Percentiles rank a stretch among this genome's conserved stretches.
phyloP scores from a whole-genome alignment of 1,140 invertebrate genomes.

The Drosophila bocki region DNA sequence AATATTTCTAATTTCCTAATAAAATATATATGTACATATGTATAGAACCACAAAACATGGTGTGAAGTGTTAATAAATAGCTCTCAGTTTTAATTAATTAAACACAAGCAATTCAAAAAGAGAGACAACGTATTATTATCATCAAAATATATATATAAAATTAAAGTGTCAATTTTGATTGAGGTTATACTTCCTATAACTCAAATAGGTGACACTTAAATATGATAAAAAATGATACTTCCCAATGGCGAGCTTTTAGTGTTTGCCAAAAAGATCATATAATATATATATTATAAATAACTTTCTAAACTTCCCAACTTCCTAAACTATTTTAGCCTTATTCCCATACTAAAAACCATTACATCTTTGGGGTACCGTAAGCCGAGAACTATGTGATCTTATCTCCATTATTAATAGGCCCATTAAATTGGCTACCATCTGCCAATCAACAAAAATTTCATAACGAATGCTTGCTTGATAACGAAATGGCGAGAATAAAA shows the following conservation, averaged over 20 bases:
- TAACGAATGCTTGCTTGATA: conserved; percentile 17
- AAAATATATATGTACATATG: not conserved
- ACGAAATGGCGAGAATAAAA: conserved; percentile 18
- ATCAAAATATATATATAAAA: not conserved
- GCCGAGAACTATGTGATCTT: conserved; percentile 10
- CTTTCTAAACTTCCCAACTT: not conserved
- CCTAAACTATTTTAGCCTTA: not conserved
- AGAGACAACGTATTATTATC: not conserved
- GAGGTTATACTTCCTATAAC: not conserved
- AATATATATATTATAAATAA: not conserved
- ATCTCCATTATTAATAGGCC: conserved; percentile 18
- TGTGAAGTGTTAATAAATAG: no score
- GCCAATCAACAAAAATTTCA: conserved; percentile 25
- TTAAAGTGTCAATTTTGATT: not conserved
- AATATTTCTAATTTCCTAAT: not conserved
- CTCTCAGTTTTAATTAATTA: not conserved
- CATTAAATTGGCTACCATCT: conserved; percentile 22
- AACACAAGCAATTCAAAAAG: not conserved
- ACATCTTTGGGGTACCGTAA: not conserved
- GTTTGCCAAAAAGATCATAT: not conserved
- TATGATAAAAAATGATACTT: not conserved
- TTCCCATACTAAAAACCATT: not conserved
- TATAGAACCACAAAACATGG: no score
- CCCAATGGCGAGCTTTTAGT: not conserved
- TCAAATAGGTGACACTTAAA: not conserved